These are phyloP conservation scores for Proterorhinus semilunaris DNA, from an alignment of 2,113 vertebrate species.

Conservation along the genomic window DNA sequence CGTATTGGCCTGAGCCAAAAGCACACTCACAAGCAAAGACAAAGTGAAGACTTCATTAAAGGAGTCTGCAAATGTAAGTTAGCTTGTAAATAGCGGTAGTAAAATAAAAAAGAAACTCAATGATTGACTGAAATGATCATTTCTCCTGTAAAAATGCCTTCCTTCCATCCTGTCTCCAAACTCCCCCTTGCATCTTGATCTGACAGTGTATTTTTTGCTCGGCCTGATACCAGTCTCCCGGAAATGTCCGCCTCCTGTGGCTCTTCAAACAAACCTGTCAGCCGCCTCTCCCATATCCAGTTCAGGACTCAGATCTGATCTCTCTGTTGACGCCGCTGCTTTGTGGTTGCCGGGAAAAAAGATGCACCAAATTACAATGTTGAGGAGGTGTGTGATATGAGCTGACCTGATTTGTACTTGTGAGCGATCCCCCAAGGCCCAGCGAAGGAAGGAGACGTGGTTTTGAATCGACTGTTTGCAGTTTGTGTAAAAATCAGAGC, in stretches of 20 bases:
- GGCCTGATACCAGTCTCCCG: slow-evolving; percentile 3
- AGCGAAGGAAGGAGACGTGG: slow-evolving; percentile 28
- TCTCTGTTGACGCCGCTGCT: slow-evolving; percentile 42
- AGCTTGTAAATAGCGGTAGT: neutral
- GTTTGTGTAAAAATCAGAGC: slow-evolving; percentile 26
- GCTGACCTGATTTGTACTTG: slow-evolving; percentile 65
- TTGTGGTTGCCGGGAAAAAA: slow-evolving; percentile 30
- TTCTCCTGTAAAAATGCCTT: neutral
- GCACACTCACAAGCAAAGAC: neutral
- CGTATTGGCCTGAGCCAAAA: too few relatives aligned
- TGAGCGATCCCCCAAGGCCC: slow-evolving; percentile 40
- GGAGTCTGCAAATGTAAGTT: neutral
- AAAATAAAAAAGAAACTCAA: neutral
- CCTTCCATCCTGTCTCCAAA: slow-evolving; percentile 2
- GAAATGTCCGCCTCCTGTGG: slow-evolving; percentile 24
- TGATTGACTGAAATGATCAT: neutral
- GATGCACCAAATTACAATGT: slow-evolving; percentile 43
- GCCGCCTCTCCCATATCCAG: slow-evolving; percentile 45
- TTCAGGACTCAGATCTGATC: slow-evolving; percentile 49
- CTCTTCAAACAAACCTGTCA: slow-evolving; percentile 36
- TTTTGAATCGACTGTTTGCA: slow-evolving; percentile 33
- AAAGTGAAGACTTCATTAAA: neutral
- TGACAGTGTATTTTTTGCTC: slow-evolving; percentile 6
- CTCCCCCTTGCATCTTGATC: slow-evolving; percentile 3
- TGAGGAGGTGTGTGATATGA: slow-evolving; percentile 51